Base-by-base conservation (phyloP, 2,797 vertebrate genomes). In the Philypnodon macrostomus region DNA sequence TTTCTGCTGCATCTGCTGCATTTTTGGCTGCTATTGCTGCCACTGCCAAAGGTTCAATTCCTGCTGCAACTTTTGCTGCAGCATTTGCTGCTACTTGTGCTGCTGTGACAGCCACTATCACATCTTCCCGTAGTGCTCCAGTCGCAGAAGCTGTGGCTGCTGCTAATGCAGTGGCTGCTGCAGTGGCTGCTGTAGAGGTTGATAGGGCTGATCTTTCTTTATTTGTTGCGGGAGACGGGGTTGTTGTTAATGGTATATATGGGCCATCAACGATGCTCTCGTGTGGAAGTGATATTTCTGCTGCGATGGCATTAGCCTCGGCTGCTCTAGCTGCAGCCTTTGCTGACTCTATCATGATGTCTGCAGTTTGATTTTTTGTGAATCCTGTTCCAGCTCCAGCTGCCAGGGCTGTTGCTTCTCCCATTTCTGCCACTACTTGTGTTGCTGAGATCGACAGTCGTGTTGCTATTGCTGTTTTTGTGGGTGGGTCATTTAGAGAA, bases 161-260 rank as follows among this genome's bases (percentile, higher is more conserved):
- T 13, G 29, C 41, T 2, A 59, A 0, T 5, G 54, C 50, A 16
- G 56, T 44, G 2, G 61, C 55, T 17, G 66, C 60, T 14, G 67
- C 62, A 21, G 49, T 45, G 21, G 47, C 29, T 29, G 68, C 31
- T 8, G 53, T 34, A 3, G 46, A 31, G 11, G 48, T 1, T 21
- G 44, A 3, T 13, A 47, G 23, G 12, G 15, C 35, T 5, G 31
- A 21, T 7, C 30, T 11, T 27, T 44, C n/a, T 16, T 4, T 35
- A 7, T 1, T 7, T 18, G 23, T 35, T 2, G 4, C 3, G 10
- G 17, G 4, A 4, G 12, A 0, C 14, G 29, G 19, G 4, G 31
- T 6, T 11, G 38, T 21, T 37, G 45, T 3, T 2, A 4, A 0
- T 19, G 18, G 17, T 21, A 14, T 14, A 34, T 8, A 18, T 9